phyloP scores from a whole-genome alignment of 2,888 invertebrate genomes.

The Deroplatys truncata region DNA sequence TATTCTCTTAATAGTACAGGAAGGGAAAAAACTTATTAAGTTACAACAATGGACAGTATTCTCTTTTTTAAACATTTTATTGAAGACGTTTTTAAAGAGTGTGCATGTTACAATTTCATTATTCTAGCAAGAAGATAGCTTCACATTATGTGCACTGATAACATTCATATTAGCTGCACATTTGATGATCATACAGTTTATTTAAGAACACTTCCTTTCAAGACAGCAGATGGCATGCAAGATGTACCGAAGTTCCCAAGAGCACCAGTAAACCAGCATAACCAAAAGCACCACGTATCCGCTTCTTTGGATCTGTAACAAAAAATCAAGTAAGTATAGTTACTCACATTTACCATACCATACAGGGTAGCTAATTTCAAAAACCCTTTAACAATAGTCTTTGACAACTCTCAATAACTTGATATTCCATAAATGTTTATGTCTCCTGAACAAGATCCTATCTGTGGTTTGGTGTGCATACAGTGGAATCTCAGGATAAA shows the following conservation, averaged over 20 bases:
- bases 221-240: slow-evolving; percentile 34
- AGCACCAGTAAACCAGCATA: slow-evolving; percentile 39
- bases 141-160: neutral
- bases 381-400: neutral
- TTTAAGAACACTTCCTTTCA: neutral
- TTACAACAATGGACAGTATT: neutral
- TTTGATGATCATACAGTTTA: neutral
- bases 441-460: too few species aligned
- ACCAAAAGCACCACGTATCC: slow-evolving; percentile 39
- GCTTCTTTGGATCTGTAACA: slow-evolving; percentile 38
- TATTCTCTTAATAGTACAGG: too few species aligned
- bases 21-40: too few species aligned
- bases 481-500: too few species aligned
- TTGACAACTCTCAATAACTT: too few species aligned
- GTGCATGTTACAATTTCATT: too few species aligned
- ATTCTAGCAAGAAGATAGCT: too few species aligned
- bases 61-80: neutral
- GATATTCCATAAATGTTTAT: too few species aligned
- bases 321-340: neutral
- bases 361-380: neutral
- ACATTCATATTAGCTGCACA: neutral
- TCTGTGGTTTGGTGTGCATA: too few species aligned
- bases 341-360: neutral
- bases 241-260: slow-evolving; percentile 36
- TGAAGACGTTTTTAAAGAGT: neutral